These are phyloP conservation scores for Gallinago jamesoni DNA, from an alignment of 2,113 vertebrate genomes.

Conservation along the genomic window DNA sequence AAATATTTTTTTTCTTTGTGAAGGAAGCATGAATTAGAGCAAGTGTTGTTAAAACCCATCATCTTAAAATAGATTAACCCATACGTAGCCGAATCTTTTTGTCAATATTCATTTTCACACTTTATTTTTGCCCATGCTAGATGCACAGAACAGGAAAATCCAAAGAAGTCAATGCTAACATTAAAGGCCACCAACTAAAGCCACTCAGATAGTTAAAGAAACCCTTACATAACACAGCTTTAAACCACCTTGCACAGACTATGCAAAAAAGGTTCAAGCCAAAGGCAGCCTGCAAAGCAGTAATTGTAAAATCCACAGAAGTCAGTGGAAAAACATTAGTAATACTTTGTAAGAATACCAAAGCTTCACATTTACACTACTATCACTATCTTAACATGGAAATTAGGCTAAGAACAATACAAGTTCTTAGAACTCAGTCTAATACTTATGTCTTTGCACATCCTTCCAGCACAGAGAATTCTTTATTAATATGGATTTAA, in stretches of 20 bases:
- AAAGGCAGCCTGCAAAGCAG: slow-evolving; percentile 22
- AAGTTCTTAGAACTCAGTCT: slow-evolving; percentile 11
- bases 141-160: slow-evolving; percentile 39
- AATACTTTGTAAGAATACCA: not conserved
- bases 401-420: slow-evolving; percentile 14
- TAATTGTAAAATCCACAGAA: slow-evolving; percentile 18
- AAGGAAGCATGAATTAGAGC: not conserved
- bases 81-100: not conserved
- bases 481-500: not conserved
- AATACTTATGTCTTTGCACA: not conserved
- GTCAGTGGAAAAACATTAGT: not conserved
- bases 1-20: not conserved
- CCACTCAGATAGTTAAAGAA: slow-evolving; percentile 12
- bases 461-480: not conserved
- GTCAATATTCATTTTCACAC: slow-evolving; percentile 13
- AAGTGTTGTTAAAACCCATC: not conserved
- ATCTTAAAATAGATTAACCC: not conserved
- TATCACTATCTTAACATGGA: not conserved
- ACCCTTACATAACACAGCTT: slow-evolving; percentile 8
- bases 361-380: slow-evolving; percentile 21
- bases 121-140: slow-evolving; percentile 47
- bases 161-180: slow-evolving; percentile 31
- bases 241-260: slow-evolving; percentile 21
- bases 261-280: not conserved
- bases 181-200: slow-evolving; percentile 25